Evolutionary conservation across 2,797 vertebrate genomes (phyloP).

Genomic region (Erpetoichthys calabaricus): DNA sequence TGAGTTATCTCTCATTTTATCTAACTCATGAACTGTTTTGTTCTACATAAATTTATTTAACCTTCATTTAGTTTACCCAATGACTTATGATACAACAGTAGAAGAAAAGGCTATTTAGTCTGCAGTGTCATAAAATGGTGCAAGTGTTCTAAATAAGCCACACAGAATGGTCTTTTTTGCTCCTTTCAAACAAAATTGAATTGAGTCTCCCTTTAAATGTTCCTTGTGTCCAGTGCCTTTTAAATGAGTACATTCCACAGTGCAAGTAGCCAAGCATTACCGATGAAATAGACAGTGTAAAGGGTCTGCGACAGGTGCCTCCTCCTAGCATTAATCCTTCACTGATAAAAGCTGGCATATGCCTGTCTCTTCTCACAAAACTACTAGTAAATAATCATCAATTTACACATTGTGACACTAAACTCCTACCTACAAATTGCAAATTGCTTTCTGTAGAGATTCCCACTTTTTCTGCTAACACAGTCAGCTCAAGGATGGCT

Average conservation of each 20-base stretch:
- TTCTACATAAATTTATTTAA: no score
- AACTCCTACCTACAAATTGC: slow-evolving; percentile 24
- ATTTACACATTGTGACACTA: slow-evolving; percentile 33
- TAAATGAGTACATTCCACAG: slow-evolving; percentile 24
- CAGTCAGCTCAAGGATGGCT: slow-evolving; percentile 23
- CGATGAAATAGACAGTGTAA: slow-evolving; percentile 21
- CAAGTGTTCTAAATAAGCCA: slow-evolving; percentile 9
- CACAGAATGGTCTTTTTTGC: slow-evolving; percentile 14
- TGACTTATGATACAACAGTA: not conserved
- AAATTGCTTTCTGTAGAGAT: slow-evolving; percentile 36
- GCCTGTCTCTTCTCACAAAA: slow-evolving; percentile 26
- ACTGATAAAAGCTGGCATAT: slow-evolving; percentile 27
- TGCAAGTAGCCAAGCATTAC: slow-evolving; percentile 15
- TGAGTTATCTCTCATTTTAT: no score
- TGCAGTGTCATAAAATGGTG: not conserved
- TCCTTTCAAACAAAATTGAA: not conserved
- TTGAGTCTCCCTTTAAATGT: not conserved
- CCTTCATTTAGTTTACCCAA: no score
- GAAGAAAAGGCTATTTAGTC: not conserved
- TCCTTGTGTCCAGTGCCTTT: slow-evolving; percentile 12
- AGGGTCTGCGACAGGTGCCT: slow-evolving; percentile 20
- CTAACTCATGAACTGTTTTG: no score
- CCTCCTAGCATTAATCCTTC: slow-evolving; percentile 14
- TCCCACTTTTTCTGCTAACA: slow-evolving; percentile 27
- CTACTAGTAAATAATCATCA: slow-evolving; percentile 40